Percentiles rank a stretch among this genome's conserved stretches.
Evolutionary conservation across 2,888 invertebrate genomes (phyloP).

Genomic region (Cerceris rybyensis): DNA sequence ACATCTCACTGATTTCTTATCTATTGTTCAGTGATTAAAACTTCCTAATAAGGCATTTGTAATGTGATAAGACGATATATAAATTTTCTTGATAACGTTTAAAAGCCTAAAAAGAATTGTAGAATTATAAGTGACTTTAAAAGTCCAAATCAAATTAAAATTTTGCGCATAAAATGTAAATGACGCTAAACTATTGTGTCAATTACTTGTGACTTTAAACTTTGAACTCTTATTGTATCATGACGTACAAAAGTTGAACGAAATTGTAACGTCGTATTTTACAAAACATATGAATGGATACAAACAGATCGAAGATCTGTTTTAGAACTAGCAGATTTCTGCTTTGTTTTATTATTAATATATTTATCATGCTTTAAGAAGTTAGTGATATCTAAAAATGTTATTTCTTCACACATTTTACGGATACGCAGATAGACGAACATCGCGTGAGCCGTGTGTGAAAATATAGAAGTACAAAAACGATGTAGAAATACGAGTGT

Average conservation of each 20-base stretch:
- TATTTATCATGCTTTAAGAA: conserved; percentile 14
- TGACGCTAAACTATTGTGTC: conserved; percentile 26
- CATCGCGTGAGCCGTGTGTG: conserved; percentile 20
- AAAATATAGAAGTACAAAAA: conserved; percentile 53
- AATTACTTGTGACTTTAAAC: conserved; percentile 40
- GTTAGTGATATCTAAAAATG: conserved; percentile 26
- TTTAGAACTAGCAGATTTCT: background rate
- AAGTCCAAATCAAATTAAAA: background rate
- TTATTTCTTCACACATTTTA: conserved; percentile 9
- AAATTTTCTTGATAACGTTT: too few species aligned
- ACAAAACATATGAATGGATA: too few species aligned
- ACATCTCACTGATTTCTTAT: conserved; percentile 32
- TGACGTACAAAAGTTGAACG: too few species aligned
- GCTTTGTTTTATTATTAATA: conserved; percentile 17
- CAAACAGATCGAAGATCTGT: background rate
- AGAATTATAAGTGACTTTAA: background rate
- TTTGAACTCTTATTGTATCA: conserved; percentile 10
- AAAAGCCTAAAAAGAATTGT: background rate
- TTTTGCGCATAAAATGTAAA: conserved; percentile 4
- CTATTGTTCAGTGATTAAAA: conserved; percentile 2
- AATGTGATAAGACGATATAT: too few species aligned
- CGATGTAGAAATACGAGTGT: conserved; percentile 37
- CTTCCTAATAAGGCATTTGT: too few species aligned
- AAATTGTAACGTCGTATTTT: too few species aligned
- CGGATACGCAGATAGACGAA: conserved; percentile 2